Base-by-base conservation (phyloP, 2,888 invertebrate genomes). In the Carterocephalus palaemon region DNA sequence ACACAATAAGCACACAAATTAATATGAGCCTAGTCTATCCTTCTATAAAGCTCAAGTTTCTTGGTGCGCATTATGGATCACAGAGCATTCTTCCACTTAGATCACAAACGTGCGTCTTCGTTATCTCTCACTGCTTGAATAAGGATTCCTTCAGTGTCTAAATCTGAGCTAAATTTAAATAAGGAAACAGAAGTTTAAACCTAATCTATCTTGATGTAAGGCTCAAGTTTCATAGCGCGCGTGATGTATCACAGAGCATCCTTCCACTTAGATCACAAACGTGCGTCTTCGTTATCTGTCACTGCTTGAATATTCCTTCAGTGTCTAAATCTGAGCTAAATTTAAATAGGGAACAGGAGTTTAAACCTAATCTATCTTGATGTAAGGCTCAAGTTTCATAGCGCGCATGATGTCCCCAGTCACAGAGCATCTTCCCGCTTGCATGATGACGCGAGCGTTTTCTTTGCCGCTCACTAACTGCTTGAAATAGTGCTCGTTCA, bases 331-430 rank as follows among this genome's bases (percentile, higher is more conserved):
- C n/a, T n/a, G n/a, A n/a, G n/a, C n/a, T n/a, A n/a, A n/a, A n/a
- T n/a, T n/a, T n/a, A n/a, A n/a, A n/a, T n/a, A n/a, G n/a, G n/a
- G n/a, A 10, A 17, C 16, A 3, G 16, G 0, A 26, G 34, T 12
- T 0, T 26, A 1, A 33, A 31, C 17, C 13, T 75, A 77, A 37
- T 69, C 70, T 5, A 83, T 41, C 46, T 74, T 81, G 28, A 86
- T 79, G 60, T 82, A 86, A 23, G 85, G 86, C 61, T 88, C 88
- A 47, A 88, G 70, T 58, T 86, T 76, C 88, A 88, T 88, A 2
- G 86, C 88, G 22, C 85, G 63, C 87, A 86, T 87, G 60, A 88
- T 74, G 59, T 88, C 85, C 1, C 88, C 88, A 0, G 87, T 88
- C 56, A 87, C 86, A 1, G 87, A 86, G 47, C 88, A 88, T 10